A percentile compares a stretch with the other conserved stretches of the same genome.
Conservation (phyloP, 2,888 invertebrate species). For the Tetranychus truncatus region DNA sequence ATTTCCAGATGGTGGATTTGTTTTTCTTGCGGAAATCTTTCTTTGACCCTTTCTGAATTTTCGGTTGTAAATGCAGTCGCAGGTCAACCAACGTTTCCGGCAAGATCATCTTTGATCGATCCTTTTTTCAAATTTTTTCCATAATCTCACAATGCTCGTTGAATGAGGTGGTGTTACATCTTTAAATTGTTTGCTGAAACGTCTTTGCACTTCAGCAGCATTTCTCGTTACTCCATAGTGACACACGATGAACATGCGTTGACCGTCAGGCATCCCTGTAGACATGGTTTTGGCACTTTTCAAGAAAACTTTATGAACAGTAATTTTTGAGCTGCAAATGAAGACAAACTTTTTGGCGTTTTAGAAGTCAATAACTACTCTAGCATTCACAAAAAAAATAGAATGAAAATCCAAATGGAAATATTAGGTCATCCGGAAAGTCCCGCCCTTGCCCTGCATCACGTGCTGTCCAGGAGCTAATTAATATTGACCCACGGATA, state of each 20-base stretch:
- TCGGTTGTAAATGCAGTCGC: background rate
- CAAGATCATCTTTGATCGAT: background rate
- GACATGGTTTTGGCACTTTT: background rate
- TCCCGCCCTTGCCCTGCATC: too few species aligned
- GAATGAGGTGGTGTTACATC: background rate
- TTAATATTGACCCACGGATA: too few species aligned
- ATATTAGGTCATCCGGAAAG: too few species aligned
- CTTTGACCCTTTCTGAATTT: background rate
- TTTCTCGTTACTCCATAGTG: background rate
- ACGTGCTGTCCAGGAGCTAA: too few species aligned
- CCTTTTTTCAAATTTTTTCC: background rate
- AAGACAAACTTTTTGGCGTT: too few species aligned
- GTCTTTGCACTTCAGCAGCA: background rate
- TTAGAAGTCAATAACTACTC: too few species aligned
- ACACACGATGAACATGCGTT: background rate
- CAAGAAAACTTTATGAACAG: background rate
- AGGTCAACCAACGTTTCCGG: background rate
- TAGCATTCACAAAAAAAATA: too few species aligned
- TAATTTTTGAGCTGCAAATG: too few species aligned
- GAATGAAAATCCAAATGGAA: too few species aligned
- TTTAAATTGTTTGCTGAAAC: background rate
- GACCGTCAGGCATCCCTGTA: background rate
- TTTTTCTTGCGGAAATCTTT: background rate
- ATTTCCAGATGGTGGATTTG: background rate
- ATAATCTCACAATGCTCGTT: background rate